Base-by-base conservation (phyloP, 2,888 invertebrate genomes). In the Congeria kusceri region DNA sequence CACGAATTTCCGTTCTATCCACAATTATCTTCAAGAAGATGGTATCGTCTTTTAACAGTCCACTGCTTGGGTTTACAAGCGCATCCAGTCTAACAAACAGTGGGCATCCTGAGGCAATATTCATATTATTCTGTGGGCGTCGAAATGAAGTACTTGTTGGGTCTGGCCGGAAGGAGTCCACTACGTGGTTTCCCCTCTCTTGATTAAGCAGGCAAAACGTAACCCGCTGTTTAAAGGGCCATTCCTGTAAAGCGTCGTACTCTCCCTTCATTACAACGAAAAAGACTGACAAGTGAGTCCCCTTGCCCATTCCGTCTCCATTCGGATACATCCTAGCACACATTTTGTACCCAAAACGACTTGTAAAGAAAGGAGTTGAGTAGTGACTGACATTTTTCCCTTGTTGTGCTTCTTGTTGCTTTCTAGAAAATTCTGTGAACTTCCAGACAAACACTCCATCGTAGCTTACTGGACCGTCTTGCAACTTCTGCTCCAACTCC, bases 91-190 rank as follows among this genome's bases (percentile, higher is more conserved):
- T 84, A 56, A 91, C 83, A 75, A 93, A 93, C 64, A 91, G 75
- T 0, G 93, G 93, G 74, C 92, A 93, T 0, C 93, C 93, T 73
- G 90, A 91, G 4, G 93, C 93, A 15, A 93, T 92, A 86, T 93
- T 93, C 92, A 93, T 93, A 69, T 93, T 92, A 1, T 91, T 85
- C 13, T 86, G 86, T 4, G 93, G 93, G 27, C 91, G 81, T 63
- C 89, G 87, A 86, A 93, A 93, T 0, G 92, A 92, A 1, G 90
- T 87, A 64, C 92, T 92, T 56, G 85, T 86, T 0, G 91, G 90
- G 78, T 93, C 93, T 0, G 93, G 93, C 53, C 90, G 80, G 83
- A 93, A 93, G 0, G 92, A 89, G 70, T 93, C 93, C n/a, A 91
- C 77, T 5, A 93, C 80, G 62, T 93, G 90, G n/a, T 92, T 90